Evolutionary conservation across 2,888 invertebrate species (phyloP).

Genomic region (Plebejus anna): DNA sequence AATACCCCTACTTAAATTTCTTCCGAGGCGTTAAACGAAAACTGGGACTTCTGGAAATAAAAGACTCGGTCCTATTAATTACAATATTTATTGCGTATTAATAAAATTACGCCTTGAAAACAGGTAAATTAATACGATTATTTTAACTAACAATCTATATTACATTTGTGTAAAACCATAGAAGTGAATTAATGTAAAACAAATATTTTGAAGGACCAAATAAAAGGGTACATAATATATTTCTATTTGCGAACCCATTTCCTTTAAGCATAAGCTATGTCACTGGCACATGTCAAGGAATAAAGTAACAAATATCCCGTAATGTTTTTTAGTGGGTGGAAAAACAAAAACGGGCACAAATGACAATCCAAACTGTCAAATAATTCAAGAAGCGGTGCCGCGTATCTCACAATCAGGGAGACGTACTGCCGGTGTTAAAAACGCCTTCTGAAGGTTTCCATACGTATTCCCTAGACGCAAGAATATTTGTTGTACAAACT

Average conservation of each 20-base stretch:
- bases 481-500: constrained; percentile 44
- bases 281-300: constrained; percentile 27
- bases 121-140: background rate
- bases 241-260: constrained; percentile 25
- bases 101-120: background rate
- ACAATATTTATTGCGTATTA: background rate
- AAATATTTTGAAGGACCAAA: constrained; percentile 14
- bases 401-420: constrained; percentile 74
- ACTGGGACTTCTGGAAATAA: background rate
- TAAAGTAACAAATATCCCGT: constrained; percentile 33
- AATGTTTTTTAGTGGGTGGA: constrained; percentile 33
- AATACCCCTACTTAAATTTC: constrained; percentile 54
- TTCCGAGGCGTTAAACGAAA: constrained; percentile 13
- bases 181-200: background rate
- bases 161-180: background rate
- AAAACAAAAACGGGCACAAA: constrained; percentile 55
- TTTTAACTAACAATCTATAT: background rate
- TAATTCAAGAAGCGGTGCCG: constrained; percentile 69
- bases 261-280: constrained; percentile 27
- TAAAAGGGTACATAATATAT: constrained; percentile 24
- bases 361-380: constrained; percentile 73
- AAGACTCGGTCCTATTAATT: constrained; percentile 6
- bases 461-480: constrained; percentile 70
- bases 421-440: constrained; percentile 60
- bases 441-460: constrained; percentile 46